Base-by-base conservation (phyloP, 2,113 vertebrate species). In the Aix galericulata region DNA sequence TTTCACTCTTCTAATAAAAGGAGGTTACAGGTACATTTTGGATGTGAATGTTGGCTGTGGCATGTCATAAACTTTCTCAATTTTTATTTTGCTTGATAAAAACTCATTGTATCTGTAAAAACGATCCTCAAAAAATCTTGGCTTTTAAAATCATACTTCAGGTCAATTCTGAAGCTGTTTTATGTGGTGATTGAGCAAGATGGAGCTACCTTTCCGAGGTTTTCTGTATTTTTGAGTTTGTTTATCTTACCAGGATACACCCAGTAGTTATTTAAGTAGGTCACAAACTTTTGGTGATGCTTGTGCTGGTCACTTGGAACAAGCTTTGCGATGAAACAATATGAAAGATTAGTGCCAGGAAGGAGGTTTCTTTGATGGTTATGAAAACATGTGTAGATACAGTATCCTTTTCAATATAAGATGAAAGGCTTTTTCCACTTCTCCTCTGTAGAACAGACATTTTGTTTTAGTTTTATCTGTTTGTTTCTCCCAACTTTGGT, bases 201-300 rank as follows among this genome's bases (percentile, higher is more conserved):
- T 12, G 9, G 6, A 73, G 1, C 5, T 64, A 6, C 10, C 4
- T 59, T 6, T 38, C 58, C 3, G 6, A 83, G 14, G 4, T 38
- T 23, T 21, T 21, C 25, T 84, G 13, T 71, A 11, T 44, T 66
- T 94, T 55, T 64, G 10, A 83, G 5, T 31, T 73, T 12, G 9
- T 69, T 23, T 14, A 22, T n/a, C 11, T 5, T 46, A 0, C 9
- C 1, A 0, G 32, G 42, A 21, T 44, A 34, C 27, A 64, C 20
- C 20, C 55, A 59, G 29, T 13, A 68, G 22, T 18, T 17, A 31
- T 36, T 27, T 44, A 40, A 58, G 23, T 27, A 40, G 16, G 17
- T 48, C 11, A 69, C 4, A 12, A 16, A 20, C 69, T 68, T 74
- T 52, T 79, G 48, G 16, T 63, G 40, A 25, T 63, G 20, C 21